Evolutionary conservation across 2,888 invertebrate species (phyloP), one percentile per base, ranked within the genome.

Genomic region (Calameuta pallipes): DNA sequence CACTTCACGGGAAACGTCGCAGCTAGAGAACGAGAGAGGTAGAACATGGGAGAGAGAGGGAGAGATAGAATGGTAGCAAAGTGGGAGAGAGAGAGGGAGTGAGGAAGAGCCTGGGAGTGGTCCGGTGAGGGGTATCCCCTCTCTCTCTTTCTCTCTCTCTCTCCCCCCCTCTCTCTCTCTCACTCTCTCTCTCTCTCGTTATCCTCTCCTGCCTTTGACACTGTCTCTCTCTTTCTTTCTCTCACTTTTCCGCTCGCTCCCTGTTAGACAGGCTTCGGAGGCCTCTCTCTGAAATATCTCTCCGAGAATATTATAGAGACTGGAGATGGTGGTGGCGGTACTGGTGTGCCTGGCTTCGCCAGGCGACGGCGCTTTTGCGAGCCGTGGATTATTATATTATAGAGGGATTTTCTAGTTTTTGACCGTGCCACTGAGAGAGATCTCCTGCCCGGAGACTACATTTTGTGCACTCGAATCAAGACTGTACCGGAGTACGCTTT

Each of bases 221-320:
- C 82, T 82, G 79, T 81, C 82, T 76, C 79, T 79, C 81, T 81
- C 15, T 31, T 31, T 79, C 77, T 70, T 73, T 75, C 76, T 73
- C 69, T 73, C 78, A 35, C 68, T 76, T 37, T 30, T 41, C 78
- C 78, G 68, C 73, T 78, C 76, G 76, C 82, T 70, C 82, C 84
- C 84, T 84, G 83, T 85, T 83, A 84, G 84, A 86, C 82, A 81
- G 83, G 83, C 84, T 82, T 81, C 81, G 81, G 81, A 82, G 80
- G 34, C 81, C 83, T 85, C 87, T 85, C 86, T 85, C 87, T 85
- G 87, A 88, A 88, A 89, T 89, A 89, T 88, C 87, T 89, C 89
- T 84, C 88, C 85, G 85, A 87, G 87, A 89, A 89, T 89, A 89
- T 89, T 88, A 89, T 89, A 88, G 88, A 88, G 86, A 56, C 56